These are phyloP conservation scores for Adelognathus sp. DNA, from an alignment of 2,888 invertebrate species.

Conservation along the genomic window DNA sequence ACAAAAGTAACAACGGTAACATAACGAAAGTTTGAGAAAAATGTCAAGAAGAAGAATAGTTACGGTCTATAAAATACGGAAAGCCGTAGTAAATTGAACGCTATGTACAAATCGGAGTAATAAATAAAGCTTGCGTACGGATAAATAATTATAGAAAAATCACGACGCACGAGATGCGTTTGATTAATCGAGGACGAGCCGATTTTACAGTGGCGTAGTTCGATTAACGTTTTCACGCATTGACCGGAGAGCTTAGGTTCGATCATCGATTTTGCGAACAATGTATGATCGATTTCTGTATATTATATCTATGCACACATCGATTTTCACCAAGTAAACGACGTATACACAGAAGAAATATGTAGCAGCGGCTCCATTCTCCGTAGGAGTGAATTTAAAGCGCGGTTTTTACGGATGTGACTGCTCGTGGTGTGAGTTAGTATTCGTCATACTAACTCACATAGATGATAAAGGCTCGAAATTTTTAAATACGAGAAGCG, in stretches of 20 bases:
- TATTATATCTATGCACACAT: too few relatives aligned
- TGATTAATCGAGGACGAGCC: neutral
- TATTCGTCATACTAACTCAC: too few relatives aligned
- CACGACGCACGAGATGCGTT: neutral
- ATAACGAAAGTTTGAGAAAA: neutral
- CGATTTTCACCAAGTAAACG: too few relatives aligned
- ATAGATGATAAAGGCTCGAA: too few relatives aligned
- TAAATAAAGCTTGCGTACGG: conserved; percentile 39
- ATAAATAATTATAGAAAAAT: conserved; percentile 33
- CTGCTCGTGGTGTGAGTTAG: too few relatives aligned
- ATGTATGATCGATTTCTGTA: conserved; percentile 38
- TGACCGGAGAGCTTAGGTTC: neutral
- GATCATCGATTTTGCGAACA: conserved; percentile 14
- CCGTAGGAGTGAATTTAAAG: too few relatives aligned
- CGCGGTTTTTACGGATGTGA: too few relatives aligned
- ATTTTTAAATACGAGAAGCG: too few relatives aligned
- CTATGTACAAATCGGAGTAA: conserved; percentile 18
- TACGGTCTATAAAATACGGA: neutral
- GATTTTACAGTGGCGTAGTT: neutral
- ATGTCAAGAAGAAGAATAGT: neutral
- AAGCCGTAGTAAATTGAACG: neutral
- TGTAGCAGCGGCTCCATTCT: too few relatives aligned
- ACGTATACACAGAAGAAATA: too few relatives aligned
- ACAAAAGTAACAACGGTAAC: conserved; percentile 37
- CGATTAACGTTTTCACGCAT: conserved; percentile 8